Percentiles rank a stretch among this genome's conserved stretches.
Conservation (phyloP, 1,140 invertebrate species). For the Druon quercuslanigerum region DNA sequence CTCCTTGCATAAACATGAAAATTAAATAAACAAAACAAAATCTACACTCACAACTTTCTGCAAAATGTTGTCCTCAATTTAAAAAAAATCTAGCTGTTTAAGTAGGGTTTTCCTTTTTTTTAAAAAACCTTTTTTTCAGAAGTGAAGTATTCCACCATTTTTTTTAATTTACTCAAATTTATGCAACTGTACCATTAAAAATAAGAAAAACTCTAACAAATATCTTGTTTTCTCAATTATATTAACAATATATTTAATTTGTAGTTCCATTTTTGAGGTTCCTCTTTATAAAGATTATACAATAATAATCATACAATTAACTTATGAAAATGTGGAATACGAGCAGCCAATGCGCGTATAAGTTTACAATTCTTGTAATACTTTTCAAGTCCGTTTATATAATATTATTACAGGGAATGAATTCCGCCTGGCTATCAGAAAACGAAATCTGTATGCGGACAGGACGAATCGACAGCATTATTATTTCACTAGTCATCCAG, state of each 20-base stretch:
- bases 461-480: conserved; percentile 1
- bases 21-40: too few species aligned
- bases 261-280: conserved; percentile 27
- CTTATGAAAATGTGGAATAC: conserved; percentile 25
- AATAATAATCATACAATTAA: conserved; percentile 13
- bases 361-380: conserved; percentile 19
- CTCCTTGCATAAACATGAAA: too few species aligned
- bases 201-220: background rate
- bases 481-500: conserved; percentile 74
- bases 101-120: too few species aligned
- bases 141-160: too few species aligned
- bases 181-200: too few species aligned
- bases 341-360: conserved; percentile 11
- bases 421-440: background rate
- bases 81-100: too few species aligned
- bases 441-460: background rate
- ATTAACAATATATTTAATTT: conserved; percentile 69
- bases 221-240: conserved; percentile 45
- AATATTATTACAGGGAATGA: background rate
- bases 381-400: background rate
- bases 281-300: conserved; percentile 32
- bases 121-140: too few species aligned
- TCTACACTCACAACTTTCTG: too few species aligned
- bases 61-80: too few species aligned
- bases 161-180: too few species aligned